These are phyloP conservation scores for Carollia perspicillata DNA, from an alignment of 2,113 vertebrate genomes.

Conservation along the genomic window DNA sequence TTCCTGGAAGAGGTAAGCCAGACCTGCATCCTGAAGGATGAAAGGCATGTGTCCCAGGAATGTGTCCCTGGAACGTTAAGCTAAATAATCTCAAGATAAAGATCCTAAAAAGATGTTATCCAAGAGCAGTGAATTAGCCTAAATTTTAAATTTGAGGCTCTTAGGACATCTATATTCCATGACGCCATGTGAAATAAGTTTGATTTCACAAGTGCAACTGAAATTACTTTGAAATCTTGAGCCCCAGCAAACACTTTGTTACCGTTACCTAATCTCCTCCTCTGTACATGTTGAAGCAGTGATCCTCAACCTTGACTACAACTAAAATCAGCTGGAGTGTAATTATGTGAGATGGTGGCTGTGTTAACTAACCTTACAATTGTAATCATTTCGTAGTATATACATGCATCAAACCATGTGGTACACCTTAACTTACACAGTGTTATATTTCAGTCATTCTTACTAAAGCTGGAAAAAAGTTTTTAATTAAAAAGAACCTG, in stretches of 20 bases:
- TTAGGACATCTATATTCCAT: not conserved
- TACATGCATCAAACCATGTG: not conserved
- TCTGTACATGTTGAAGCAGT: not conserved
- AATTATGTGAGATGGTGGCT: not conserved
- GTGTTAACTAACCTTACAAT: not conserved
- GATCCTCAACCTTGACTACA: not conserved
- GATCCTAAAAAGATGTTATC: not conserved
- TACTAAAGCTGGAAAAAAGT: not conserved
- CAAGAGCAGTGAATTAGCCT: not conserved
- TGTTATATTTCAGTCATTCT: not conserved
- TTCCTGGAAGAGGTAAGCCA: not conserved
- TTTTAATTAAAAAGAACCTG: not conserved
- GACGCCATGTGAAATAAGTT: not conserved
- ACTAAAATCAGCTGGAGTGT: not conserved
- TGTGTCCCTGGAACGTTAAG: not conserved
- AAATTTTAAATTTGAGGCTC: not conserved
- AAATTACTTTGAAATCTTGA: not conserved
- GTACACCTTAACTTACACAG: not conserved
- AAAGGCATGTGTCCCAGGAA: not conserved
- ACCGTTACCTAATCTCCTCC: not conserved
- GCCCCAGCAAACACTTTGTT: not conserved
- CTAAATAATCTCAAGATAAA: not conserved
- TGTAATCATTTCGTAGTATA: not conserved
- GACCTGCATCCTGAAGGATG: not conserved
- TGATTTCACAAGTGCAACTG: constrained; percentile 14